These are phyloP conservation scores for Lycaena phlaeas DNA, from an alignment of 2,888 invertebrate species.

Conservation along the genomic window DNA sequence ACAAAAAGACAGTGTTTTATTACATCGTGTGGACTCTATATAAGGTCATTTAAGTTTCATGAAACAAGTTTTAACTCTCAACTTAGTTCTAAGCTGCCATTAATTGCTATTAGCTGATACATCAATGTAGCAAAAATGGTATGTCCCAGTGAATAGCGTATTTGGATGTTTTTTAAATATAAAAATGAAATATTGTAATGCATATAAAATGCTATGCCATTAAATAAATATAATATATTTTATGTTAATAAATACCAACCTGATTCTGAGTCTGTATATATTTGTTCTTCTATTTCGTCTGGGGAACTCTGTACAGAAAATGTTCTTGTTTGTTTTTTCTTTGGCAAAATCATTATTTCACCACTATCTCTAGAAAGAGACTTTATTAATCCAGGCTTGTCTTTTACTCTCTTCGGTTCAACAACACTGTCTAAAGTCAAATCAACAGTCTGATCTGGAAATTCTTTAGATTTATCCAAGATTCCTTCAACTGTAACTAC, in stretches of 20 bases:
- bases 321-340: constrained; percentile 60
- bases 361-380: constrained; percentile 64
- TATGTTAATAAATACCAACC: constrained; percentile 20
- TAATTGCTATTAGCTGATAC: no score
- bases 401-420: constrained; percentile 43
- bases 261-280: constrained; percentile 69
- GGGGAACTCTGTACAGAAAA: constrained; percentile 70
- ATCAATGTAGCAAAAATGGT: no score
- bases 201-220: no score
- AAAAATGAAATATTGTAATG: no score
- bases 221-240: background rate
- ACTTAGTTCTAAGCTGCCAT: no score
- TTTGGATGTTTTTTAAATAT: no score
- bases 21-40: no score
- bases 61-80: no score
- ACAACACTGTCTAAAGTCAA: constrained; percentile 37
- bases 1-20: no score
- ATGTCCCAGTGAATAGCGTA: no score
- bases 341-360: constrained; percentile 60
- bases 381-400: constrained; percentile 56
- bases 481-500: constrained; percentile 55
- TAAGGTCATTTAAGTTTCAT: no score
- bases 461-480: constrained; percentile 38
- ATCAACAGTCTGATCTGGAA: constrained; percentile 35
- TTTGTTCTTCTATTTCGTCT: constrained; percentile 68